phyloP scores from a whole-genome alignment of 2,797 vertebrate genomes.

The Sebastiscus tertius region DNA sequence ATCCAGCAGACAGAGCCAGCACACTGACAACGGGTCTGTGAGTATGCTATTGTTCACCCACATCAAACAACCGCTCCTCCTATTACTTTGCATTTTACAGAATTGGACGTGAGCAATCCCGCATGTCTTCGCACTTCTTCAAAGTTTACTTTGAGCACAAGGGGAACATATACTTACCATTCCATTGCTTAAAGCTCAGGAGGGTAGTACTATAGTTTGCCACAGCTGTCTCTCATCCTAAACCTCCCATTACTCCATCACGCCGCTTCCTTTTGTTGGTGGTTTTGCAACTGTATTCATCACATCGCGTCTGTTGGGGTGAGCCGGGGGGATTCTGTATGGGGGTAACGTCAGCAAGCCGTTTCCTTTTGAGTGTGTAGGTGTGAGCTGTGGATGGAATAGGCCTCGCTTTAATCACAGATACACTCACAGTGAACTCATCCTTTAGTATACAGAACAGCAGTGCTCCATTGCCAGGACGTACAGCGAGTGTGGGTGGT shows the following conservation, averaged over 20 bases:
- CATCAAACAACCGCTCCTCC: slow-evolving; percentile 61
- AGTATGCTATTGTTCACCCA: slow-evolving; percentile 55
- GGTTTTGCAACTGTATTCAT: slow-evolving; percentile 63
- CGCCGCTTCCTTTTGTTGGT: slow-evolving; percentile 62
- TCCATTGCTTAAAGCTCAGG: slow-evolving; percentile 55
- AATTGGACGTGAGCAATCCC: slow-evolving; percentile 32
- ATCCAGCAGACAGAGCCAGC: slow-evolving; percentile 10
- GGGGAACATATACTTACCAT: slow-evolving; percentile 78
- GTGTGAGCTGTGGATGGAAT: slow-evolving; percentile 42
- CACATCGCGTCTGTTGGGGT: slow-evolving; percentile 39
- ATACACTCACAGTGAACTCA: slow-evolving; percentile 50
- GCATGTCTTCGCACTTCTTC: slow-evolving; percentile 42
- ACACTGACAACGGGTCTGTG: slow-evolving; percentile 3
- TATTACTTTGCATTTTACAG: slow-evolving; percentile 53
- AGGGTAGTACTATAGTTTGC: slow-evolving; percentile 62
- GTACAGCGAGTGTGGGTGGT: slow-evolving; percentile 64
- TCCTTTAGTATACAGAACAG: slow-evolving; percentile 43
- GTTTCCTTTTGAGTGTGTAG: slow-evolving; percentile 43
- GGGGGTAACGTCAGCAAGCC: background rate
- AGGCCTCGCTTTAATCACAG: slow-evolving; percentile 45
- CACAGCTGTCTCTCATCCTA: slow-evolving; percentile 72
- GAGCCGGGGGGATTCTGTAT: slow-evolving; percentile 6
- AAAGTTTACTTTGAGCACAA: slow-evolving; percentile 54
- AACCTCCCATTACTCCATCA: slow-evolving; percentile 71
- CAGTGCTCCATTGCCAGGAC: slow-evolving; percentile 45